phyloP scores from a whole-genome alignment of 2,888 invertebrate species.

The Volucella bombylans region DNA sequence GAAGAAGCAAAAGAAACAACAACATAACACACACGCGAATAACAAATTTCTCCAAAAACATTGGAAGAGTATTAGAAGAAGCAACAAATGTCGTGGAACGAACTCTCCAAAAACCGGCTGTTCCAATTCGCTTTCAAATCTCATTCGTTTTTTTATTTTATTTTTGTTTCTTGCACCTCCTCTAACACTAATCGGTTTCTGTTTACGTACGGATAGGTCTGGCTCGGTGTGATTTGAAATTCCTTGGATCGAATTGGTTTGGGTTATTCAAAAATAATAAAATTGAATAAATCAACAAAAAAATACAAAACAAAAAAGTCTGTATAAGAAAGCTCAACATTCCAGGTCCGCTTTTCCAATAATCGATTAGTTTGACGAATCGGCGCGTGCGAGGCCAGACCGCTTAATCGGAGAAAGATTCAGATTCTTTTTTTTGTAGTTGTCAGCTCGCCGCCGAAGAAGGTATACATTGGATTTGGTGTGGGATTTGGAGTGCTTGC shows the following conservation, averaged over 20 bases:
- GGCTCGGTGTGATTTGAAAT: not conserved
- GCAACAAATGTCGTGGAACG: constrained; percentile 14
- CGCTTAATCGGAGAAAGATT: constrained; percentile 10
- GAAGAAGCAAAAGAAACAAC: too few species aligned
- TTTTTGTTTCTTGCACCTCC: not conserved
- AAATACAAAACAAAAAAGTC: not conserved
- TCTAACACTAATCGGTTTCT: not conserved
- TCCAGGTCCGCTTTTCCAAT: constrained; percentile 3
- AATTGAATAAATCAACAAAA: too few species aligned
- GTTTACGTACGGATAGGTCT: not conserved
- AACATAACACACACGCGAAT: not conserved
- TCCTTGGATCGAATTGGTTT: not conserved
- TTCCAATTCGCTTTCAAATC: not conserved
- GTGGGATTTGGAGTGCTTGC: not conserved
- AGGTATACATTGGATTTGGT: not conserved
- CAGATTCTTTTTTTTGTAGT: constrained; percentile 14
- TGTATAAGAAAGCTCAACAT: constrained; percentile 29
- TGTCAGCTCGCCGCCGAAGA: constrained; percentile 11
- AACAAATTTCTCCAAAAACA: constrained; percentile 4
- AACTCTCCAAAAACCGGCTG: constrained; percentile 30
- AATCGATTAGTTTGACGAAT: constrained; percentile 52
- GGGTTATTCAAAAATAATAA: too few species aligned
- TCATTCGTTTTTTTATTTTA: constrained; percentile 7
- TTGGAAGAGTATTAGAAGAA: not conserved
- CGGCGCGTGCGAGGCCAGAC: constrained; percentile 3